Evolutionary conservation across 2,888 invertebrate genomes (phyloP), one percentile per base, ranked within the genome.

Genomic region (Pachydiplax longipennis): DNA sequence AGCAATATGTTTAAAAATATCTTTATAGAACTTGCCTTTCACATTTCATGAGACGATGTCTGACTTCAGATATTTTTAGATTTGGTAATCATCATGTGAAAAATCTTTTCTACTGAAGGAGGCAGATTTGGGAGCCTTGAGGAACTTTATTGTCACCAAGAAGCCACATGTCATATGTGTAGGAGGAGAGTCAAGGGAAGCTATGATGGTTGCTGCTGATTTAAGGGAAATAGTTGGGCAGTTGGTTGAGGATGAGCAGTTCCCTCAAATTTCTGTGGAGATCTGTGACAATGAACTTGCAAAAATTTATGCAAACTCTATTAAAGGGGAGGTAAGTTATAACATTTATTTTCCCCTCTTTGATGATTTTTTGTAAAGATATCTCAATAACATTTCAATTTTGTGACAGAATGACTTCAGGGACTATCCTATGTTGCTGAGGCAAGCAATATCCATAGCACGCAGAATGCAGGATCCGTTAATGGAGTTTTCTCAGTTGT

Each of bases 401-500:
- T 90, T 92, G 90, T 93, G 93, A 73, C 93, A 96, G 95, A 94
- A 96, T 61, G 99, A 99, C 93, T 99, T 99, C 93, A 95, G 98
- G 91, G 99, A 99, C 93, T 99, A 99, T 94, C 99, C 99, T 0
- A 96, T 97, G 83, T 94, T 99, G 22, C 94, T 99, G 2, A 96
- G 99, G 0, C 98, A 99, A 94, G 99, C 99, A 0, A 96, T 99
- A 91, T 99, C 99, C 0, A 94, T 99, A 91, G 99, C 98, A 0
- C 95, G 99, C 37, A 95, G 98, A 91, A 95, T 99, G 93, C 99
- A 99, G 94, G 99, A 99, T 94, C 99, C 99, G 0, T 95, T 99
- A 0, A 96, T 99, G 91, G 99, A 99, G 94, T 99, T 98, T 94
- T 98, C 99, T 0, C 99, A 99, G 93, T 95, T 99, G 0, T 99